Evolutionary conservation across 2,113 vertebrate genomes (phyloP).

Genomic region (Hemichromis elongatus): DNA sequence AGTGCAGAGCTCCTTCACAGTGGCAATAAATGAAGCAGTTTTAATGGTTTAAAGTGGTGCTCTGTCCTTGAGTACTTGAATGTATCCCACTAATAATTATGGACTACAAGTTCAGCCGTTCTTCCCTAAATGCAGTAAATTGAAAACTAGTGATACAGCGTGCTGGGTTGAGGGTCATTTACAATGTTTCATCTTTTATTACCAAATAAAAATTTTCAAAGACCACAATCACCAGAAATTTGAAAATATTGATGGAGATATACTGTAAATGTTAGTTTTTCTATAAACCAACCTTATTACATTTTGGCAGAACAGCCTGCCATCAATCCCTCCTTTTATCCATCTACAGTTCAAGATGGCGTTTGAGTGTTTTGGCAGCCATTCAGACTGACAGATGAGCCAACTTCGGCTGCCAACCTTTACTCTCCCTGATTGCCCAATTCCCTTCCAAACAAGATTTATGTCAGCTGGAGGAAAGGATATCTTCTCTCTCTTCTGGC

Average conservation of each 20-base stretch:
- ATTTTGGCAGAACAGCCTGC: not conserved
- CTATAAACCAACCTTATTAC: not conserved
- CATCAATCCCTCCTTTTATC: not conserved
- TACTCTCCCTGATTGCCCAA: not conserved
- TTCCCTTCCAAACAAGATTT: slow-evolving; percentile 1
- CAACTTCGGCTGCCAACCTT: not conserved
- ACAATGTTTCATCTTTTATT: not conserved
- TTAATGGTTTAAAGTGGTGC: not conserved
- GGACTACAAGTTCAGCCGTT: not conserved
- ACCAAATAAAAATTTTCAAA: not conserved
- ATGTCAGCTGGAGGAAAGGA: not conserved
- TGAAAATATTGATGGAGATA: not conserved
- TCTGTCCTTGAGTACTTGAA: not conserved
- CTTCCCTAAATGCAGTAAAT: not conserved
- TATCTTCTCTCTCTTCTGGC: not conserved
- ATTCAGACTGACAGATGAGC: slow-evolving; percentile 25
- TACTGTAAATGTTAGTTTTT: not conserved
- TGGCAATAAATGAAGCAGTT: not conserved
- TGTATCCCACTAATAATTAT: not conserved
- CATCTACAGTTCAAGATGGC: not conserved
- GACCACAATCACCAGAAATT: not conserved
- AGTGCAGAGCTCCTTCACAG: not conserved
- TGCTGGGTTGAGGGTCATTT: not conserved
- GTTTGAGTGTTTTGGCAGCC: slow-evolving; percentile 22
- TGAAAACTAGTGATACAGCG: not conserved